phyloP scores from a whole-genome alignment of 2,113 vertebrate species.

The Ailuropoda melanoleuca region DNA sequence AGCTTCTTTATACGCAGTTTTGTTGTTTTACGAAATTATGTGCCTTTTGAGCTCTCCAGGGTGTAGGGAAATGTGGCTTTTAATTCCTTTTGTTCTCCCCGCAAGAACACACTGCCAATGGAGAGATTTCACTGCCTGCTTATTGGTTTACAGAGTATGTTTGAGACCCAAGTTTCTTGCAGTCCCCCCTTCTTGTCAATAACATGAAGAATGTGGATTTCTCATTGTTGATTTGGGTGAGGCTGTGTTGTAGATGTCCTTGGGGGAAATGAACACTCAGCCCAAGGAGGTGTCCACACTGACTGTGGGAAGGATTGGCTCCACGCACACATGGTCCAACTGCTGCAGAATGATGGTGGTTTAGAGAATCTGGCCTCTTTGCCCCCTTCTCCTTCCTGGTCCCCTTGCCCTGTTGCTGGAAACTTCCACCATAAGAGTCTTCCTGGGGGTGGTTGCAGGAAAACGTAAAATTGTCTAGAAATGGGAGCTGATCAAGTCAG shows the following conservation, averaged over 20 bases:
- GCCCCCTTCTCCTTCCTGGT: not conserved
- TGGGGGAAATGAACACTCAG: not conserved
- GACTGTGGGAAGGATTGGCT: not conserved
- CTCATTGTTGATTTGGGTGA: not conserved
- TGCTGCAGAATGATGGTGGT: not conserved
- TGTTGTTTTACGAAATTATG: not conserved
- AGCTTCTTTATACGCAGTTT: not conserved
- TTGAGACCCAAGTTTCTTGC: not conserved
- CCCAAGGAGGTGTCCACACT: not conserved
- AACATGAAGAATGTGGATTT: not conserved
- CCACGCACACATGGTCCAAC: not conserved
- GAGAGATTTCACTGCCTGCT: not conserved
- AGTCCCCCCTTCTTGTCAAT: constrained; percentile 12
- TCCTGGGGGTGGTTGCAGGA: not conserved
- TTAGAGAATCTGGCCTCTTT: not conserved
- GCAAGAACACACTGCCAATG: not conserved
- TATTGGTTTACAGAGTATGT: not conserved
- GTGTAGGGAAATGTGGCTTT: not conserved
- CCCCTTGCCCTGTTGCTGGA: not conserved
- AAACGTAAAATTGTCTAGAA: not conserved
- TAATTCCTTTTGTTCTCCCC: not conserved
- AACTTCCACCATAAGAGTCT: not conserved
- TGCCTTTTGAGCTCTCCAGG: not conserved
- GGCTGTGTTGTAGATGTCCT: not conserved
- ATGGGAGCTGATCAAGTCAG: not conserved